Percentiles rank a stretch among this genome's conserved stretches.
phyloP scores from a whole-genome alignment of 2,113 vertebrate genomes.

The Rhegmatorhina hoffmannsi region DNA sequence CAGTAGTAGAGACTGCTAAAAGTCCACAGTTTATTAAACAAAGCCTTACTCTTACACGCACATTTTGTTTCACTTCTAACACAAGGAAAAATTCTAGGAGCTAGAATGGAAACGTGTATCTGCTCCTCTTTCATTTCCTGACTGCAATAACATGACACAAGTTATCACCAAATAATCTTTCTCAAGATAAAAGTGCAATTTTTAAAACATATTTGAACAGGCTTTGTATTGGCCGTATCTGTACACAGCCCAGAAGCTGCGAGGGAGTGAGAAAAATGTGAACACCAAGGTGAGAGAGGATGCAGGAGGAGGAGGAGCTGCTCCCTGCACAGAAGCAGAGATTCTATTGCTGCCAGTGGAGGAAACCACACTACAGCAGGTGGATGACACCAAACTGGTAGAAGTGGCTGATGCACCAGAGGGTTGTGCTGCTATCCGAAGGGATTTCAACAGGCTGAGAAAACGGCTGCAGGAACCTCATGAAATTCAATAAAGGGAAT shows the following conservation, averaged over 20 bases:
- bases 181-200: neutral
- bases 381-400: neutral
- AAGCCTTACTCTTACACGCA: neutral
- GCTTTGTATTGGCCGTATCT: neutral
- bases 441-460: neutral
- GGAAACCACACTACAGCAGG: accelerated
- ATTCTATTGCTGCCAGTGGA: neutral
- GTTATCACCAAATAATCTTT: neutral
- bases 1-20: neutral
- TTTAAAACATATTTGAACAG: neutral
- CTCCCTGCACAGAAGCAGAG: neutral
- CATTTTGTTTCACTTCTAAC: neutral
- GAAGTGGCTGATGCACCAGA: neutral
- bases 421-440: neutral
- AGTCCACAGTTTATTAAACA: neutral
- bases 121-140: neutral
- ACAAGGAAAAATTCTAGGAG: neutral
- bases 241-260: neutral
- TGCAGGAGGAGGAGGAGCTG: neutral
- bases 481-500: neutral
- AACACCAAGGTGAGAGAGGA: neutral
- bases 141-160: neutral
- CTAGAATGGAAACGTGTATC: neutral
- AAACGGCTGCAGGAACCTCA: neutral
- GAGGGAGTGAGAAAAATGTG: neutral